Base-by-base conservation (phyloP, 2,888 invertebrate species). In the Drosophila cognata region DNA sequence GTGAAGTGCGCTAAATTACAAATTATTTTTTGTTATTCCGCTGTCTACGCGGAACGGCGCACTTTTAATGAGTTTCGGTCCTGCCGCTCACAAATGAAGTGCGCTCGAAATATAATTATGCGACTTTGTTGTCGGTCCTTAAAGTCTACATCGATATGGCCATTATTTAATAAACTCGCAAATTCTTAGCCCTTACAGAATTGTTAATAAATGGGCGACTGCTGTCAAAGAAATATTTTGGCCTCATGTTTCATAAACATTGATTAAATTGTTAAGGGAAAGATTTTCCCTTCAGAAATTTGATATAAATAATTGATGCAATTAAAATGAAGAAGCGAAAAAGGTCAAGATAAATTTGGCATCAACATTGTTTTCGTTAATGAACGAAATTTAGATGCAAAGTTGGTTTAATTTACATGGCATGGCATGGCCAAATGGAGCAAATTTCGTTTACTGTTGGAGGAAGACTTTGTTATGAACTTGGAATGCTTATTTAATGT, bases 1-100 rank as follows among this genome's bases (percentile, higher is more conserved):
- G 71, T 84, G 75, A 84, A 88, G 85, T 83, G 72, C 66, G 79
- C 88, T 74, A 81, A 82, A 85, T 81, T 88, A 83, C 56, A 56
- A 56, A 38, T 72, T 61, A 65, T 82, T 74, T 55, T 29, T 29
- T 29, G n/a, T 43, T 43, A 56, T 56, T 67, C 13, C 50, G 62
- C 71, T 71, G 58, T 59, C 56, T 52, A 57, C 51, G 57, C 61
- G 71, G 51, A 61, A 46, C 58, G 48, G 70, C 68, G 63, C 73
- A 61, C 70, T 77, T 83, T 77, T 85, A 85, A 85, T 85, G 88
- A 85, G 85, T 85, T 88, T 81, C 61, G 50, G 56, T 43, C 61
- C 74, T 72, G 56, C 61, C 48, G 57, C 72, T 79, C 70, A 55
- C 74, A 57, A 53, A 53, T 81, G 58, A 81, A 85, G 81, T 73